phyloP scores from a whole-genome alignment of 2,797 vertebrate species.

The Bradypus variegatus region DNA sequence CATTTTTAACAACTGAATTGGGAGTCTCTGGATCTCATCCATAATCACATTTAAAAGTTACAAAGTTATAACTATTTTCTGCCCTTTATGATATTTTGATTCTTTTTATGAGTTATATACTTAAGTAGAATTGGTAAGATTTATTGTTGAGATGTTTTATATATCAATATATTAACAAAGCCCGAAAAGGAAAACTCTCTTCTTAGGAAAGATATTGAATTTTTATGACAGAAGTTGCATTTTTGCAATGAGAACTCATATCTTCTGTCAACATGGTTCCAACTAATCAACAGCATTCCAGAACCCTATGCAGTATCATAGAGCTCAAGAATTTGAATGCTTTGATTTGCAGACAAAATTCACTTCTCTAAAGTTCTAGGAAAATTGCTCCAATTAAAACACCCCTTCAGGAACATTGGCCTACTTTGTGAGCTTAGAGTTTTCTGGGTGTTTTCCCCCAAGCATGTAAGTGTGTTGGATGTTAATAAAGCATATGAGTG shows the following conservation, averaged over 20 bases:
- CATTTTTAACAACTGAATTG: background rate
- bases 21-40: background rate
- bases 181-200: background rate
- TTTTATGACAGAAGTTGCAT: background rate
- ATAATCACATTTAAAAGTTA: background rate
- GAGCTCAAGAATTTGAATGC: background rate
- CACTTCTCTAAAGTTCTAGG: constrained; percentile 21
- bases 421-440: background rate
- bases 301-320: background rate
- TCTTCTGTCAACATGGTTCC: background rate
- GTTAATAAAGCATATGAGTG: constrained; percentile 10
- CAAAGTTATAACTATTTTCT: background rate
- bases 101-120: background rate
- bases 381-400: background rate
- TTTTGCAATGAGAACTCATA: background rate
- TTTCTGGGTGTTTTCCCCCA: constrained; percentile 1
- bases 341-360: constrained; percentile 6
- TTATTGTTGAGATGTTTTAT: background rate
- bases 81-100: background rate
- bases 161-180: background rate
- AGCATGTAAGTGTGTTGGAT: background rate
- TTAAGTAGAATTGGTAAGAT: constrained; percentile 5
- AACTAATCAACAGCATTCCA: background rate
- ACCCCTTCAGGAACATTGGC: background rate
- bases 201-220: background rate